Percentiles rank a stretch among this genome's conserved stretches.
These are phyloP conservation scores for Sinelater perroti DNA, from an alignment of 2,888 invertebrate species.

Conservation along the genomic window DNA sequence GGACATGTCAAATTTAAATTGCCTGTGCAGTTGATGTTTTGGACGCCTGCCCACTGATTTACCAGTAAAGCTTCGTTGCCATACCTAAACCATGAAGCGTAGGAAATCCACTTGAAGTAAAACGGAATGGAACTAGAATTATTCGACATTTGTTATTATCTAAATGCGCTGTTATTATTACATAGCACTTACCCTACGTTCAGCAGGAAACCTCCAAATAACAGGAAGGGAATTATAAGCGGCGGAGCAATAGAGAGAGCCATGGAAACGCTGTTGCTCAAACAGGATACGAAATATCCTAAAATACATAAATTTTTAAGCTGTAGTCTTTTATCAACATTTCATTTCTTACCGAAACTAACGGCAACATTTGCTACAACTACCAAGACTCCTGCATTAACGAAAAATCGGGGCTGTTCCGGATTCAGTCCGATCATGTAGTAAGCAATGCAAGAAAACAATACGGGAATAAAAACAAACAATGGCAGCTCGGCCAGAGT, in stretches of 20 bases:
- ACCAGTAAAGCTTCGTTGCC: conserved; percentile 88
- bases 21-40: conserved; percentile 75
- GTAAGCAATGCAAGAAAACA: conserved; percentile 86
- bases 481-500: conserved; percentile 89
- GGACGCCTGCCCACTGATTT: conserved; percentile 88
- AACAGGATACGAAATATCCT: conserved; percentile 93
- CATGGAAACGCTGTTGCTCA: conserved; percentile 84
- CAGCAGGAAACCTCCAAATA: conserved; percentile 96
- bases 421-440: conserved; percentile 88
- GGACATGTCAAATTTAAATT: conserved; percentile 80
- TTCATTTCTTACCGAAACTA: conserved; percentile 76
- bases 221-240: conserved; percentile 89
- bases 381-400: conserved; percentile 76
- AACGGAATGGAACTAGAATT: conserved; percentile 77
- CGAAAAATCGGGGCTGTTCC: conserved; percentile 73
- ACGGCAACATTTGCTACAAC: conserved; percentile 90
- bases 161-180: no score
- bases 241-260: conserved; percentile 92
- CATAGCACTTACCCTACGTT: conserved; percentile 77
- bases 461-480: conserved; percentile 81
- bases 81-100: conserved; percentile 92
- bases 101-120: conserved; percentile 86
- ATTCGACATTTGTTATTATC: no score
- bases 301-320: conserved; percentile 49
- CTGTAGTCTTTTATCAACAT: not conserved